These are phyloP conservation scores for Druon quercuslanigerum DNA, from an alignment of 1,140 invertebrate genomes.

Conservation along the genomic window DNA sequence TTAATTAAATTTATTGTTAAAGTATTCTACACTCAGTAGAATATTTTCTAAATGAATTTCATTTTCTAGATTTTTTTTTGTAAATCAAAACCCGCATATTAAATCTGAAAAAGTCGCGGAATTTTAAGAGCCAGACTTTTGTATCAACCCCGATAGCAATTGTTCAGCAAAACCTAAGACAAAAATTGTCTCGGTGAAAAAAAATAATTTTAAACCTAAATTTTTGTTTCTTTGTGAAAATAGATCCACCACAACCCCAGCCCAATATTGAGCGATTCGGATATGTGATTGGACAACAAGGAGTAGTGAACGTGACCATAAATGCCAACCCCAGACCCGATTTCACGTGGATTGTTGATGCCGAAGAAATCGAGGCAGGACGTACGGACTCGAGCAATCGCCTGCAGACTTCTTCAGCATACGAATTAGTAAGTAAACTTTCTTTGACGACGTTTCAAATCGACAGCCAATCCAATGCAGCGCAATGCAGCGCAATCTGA, in stretches of 20 bases:
- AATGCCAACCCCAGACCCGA: slow-evolving; percentile 81
- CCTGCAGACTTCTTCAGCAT: slow-evolving; percentile 73
- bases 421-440: slow-evolving; percentile 74
- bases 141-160: no score
- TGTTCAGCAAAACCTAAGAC: no score
- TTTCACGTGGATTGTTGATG: slow-evolving; percentile 81
- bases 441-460: background rate
- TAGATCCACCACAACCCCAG: slow-evolving; percentile 79
- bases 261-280: slow-evolving; percentile 80
- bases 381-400: slow-evolving; percentile 72
- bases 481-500: no score
- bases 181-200: no score
- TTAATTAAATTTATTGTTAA: no score
- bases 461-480: background rate
- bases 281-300: slow-evolving; percentile 81
- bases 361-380: slow-evolving; percentile 77
- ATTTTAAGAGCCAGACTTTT: no score
- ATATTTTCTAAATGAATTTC: no score
- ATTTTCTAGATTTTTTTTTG: no score
- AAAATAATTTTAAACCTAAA: no score
- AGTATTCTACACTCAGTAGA: no score
- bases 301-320: slow-evolving; percentile 82
- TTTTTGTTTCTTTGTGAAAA: slow-evolving; percentile 43
- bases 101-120: no score
- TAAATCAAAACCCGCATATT: no score